These are phyloP conservation scores for Ibidorhyncha struthersii DNA, from an alignment of 2,113 vertebrate species.

Conservation along the genomic window DNA sequence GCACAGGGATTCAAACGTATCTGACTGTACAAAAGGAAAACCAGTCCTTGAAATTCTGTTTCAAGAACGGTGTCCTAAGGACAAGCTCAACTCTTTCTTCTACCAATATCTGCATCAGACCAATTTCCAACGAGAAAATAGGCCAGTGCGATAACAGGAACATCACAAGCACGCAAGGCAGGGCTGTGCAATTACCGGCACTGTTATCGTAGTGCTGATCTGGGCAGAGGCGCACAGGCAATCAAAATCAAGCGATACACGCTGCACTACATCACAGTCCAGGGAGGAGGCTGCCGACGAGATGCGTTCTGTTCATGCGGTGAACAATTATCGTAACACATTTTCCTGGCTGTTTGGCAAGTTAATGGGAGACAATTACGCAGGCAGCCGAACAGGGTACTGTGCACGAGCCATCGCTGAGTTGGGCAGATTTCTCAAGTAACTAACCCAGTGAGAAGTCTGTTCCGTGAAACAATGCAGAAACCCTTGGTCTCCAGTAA, in stretches of 20 bases:
- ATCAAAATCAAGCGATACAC: fast-evolving
- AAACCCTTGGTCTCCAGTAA: background rate
- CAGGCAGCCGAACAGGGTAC: background rate
- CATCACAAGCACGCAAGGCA: background rate
- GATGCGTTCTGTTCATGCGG: background rate
- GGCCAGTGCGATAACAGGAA: background rate
- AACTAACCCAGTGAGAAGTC: background rate
- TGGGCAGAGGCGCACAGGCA: background rate
- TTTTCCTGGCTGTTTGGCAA: background rate
- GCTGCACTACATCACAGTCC: background rate
- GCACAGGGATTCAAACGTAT: background rate
- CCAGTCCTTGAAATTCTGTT: background rate
- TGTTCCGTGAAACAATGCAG: background rate
- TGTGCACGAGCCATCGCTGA: fast-evolving
- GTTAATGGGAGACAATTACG: background rate
- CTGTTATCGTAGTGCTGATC: fast-evolving
- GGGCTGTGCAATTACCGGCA: background rate
- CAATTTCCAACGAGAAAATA: background rate
- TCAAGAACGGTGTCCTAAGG: background rate
- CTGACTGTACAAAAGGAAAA: background rate
- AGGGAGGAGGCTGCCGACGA: background rate
- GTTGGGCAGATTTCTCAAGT: background rate
- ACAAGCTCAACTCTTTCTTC: background rate
- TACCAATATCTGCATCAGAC: background rate
- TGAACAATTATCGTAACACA: background rate